Evolutionary conservation across 2,113 vertebrate genomes (phyloP).

Genomic region (Tichodroma muraria): DNA sequence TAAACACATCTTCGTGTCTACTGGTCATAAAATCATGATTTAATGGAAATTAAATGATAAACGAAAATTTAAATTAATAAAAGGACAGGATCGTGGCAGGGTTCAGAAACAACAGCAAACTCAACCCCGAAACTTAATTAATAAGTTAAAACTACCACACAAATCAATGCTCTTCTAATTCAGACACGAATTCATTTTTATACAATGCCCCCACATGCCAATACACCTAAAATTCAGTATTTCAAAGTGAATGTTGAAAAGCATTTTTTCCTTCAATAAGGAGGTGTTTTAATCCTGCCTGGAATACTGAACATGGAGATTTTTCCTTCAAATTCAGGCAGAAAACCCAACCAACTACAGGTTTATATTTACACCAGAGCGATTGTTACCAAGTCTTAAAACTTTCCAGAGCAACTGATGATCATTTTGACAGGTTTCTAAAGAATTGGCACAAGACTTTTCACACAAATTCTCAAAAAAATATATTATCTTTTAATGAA

Average conservation of each 20-base stretch:
- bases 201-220: not conserved
- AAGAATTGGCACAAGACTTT: not conserved
- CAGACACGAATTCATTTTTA: not conserved
- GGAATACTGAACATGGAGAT: not conserved
- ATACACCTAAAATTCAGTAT: not conserved
- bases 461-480: not conserved
- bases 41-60: not conserved
- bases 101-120: not conserved
- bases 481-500: not conserved
- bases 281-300: not conserved
- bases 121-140: not conserved
- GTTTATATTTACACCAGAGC: not conserved
- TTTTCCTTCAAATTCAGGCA: not conserved
- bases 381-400: not conserved
- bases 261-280: not conserved
- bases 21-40: not conserved
- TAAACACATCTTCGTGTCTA: not conserved
- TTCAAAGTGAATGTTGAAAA: not conserved
- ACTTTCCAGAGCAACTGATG: not conserved
- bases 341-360: not conserved
- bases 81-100: rapidly evolving
- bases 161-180: not conserved
- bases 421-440: not conserved
- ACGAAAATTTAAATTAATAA: not conserved
- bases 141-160: not conserved